Evolutionary conservation across 92 coral and sea anemone genomes (phyloP).

Genomic region (Phenganax marumi): DNA sequence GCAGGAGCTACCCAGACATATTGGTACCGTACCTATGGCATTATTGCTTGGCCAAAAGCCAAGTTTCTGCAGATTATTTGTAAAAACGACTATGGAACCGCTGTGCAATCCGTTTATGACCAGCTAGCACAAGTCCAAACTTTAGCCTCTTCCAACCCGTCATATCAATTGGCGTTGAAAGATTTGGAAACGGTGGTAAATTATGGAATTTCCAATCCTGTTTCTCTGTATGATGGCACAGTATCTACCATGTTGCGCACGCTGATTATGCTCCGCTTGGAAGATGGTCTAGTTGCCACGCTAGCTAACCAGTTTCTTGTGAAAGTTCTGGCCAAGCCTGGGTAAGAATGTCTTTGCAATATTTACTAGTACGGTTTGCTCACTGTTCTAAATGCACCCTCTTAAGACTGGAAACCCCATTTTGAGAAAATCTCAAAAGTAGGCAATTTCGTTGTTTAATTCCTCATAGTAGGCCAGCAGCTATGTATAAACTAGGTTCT

Average conservation of each 20-base stretch:
- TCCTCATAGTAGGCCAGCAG: too few species aligned
- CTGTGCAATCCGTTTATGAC: constrained; percentile 26
- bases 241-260: constrained; percentile 11
- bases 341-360: background rate
- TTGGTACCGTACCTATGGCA: constrained; percentile 41
- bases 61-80: constrained; percentile 14
- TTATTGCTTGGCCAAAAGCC: constrained; percentile 28
- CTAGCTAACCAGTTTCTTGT: constrained; percentile 13
- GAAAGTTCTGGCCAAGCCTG: background rate
- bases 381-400: background rate
- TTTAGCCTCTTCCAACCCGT: background rate
- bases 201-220: background rate
- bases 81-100: constrained; percentile 9
- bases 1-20: constrained; percentile 36
- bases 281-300: background rate
- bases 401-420: too few species aligned
- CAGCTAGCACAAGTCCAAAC: background rate
- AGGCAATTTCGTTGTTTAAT: too few species aligned
- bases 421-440: too few species aligned
- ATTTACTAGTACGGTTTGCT: background rate
- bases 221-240: background rate
- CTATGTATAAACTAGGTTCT: background rate
- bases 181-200: background rate
- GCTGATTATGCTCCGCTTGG: background rate
- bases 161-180: background rate